Percentiles rank a stretch among this genome's conserved stretches.
Conservation (phyloP, 2,797 vertebrate genomes). For the Eptatretus atami region DNA sequence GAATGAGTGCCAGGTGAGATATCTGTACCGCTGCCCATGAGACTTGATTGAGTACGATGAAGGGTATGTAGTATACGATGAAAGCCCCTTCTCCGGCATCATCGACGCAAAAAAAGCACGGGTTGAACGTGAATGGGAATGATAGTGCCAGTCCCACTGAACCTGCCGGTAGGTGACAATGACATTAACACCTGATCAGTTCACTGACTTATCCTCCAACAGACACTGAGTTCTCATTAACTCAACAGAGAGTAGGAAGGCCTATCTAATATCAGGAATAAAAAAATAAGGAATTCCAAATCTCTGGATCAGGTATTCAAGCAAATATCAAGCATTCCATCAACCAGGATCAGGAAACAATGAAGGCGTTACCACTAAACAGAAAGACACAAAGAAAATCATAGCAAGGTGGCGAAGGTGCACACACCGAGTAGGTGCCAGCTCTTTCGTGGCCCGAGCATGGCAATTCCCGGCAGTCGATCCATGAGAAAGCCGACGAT, state of each 20-base stretch:
- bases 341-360: neutral
- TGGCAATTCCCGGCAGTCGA: neutral
- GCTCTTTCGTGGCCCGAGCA: neutral
- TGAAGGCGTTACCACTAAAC: neutral
- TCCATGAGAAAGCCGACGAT: conserved; percentile 1
- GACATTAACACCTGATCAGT: too few relatives aligned
- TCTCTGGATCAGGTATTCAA: too few relatives aligned
- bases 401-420: neutral
- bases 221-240: too few relatives aligned
- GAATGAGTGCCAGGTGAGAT: conserved; percentile 69
- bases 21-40: conserved; percentile 80
- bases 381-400: neutral
- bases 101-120: conserved; percentile 29
- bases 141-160: conserved; percentile 40
- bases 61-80: conserved; percentile 41
- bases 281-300: too few relatives aligned
- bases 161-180: conserved; percentile 18
- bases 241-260: too few relatives aligned
- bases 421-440: conserved; percentile 1
- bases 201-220: too few relatives aligned
- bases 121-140: conserved; percentile 68
- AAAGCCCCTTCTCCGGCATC: conserved; percentile 36
- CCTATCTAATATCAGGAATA: too few relatives aligned
- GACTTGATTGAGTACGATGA: conserved; percentile 65
- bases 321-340: too few relatives aligned